Evolutionary conservation across 2,888 invertebrate genomes (phyloP), one percentile per base, ranked within the genome.

Genomic region (Trachelus iudaicus): DNA sequence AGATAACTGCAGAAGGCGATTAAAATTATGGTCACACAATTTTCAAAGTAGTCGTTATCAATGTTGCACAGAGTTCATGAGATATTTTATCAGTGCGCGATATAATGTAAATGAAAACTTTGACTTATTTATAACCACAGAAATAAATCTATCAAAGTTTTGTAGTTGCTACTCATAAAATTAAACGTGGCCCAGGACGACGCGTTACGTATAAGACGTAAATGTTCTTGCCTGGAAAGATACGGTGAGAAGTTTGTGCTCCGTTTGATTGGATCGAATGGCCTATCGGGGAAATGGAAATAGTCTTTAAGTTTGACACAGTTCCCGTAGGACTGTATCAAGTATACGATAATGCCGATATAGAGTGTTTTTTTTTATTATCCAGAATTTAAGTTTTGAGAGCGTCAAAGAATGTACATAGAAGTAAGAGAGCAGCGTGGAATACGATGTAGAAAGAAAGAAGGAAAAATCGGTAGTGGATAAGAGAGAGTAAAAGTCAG

Each of bases 261-360:
- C 71, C 81, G 78, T 82, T 80, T 79, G 77, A 78, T 78, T 68
- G 79, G 79, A 79, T 82, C 81, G 34, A 75, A 75, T 75, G 34
- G 69, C 69, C 71, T 78, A 75, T 76, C 79, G 73, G 71, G 33
- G 74, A 79, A 78, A 31, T 75, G 80, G 80, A 80, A 80, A 80
- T 84, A 79, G 80, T 82, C 77, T 31, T 73, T 56, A 77, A 73
- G 71, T 77, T 76, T 69, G 73, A 73, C 56, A 31, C 73, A 74
- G 37, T 79, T 82, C 76, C 76, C 40, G 56, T 74, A 78, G 75
- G 75, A 77, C 69, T 76, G 73, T 73, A 75, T 37, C 75, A 74
- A 73, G 69, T 69, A 35, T 75, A 76, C 69, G 77, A 73, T 79
- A 79, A 82, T 77, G 75, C 80, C 23, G 68, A 69, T 77, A 56